Percentiles rank a stretch among this genome's conserved stretches.
phyloP scores from a whole-genome alignment of 2,888 invertebrate genomes.

The Zygothrica quintamaculata region DNA sequence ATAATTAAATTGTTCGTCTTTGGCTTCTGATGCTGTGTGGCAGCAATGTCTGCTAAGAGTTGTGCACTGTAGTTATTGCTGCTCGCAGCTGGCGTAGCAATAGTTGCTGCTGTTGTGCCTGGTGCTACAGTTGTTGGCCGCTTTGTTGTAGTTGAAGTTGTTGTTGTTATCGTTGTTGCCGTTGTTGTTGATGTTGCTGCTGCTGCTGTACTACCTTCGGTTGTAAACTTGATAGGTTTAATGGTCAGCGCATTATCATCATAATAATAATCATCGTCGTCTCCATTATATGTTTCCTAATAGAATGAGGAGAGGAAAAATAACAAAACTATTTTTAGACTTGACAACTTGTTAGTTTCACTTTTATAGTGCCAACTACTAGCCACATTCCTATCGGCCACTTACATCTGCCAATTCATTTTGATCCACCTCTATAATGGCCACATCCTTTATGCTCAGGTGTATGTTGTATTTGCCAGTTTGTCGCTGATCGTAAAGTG shows the following conservation, averaged over 20 bases:
- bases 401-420: constrained; percentile 82
- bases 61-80: constrained; percentile 58
- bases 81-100: constrained; percentile 12
- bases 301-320: no score
- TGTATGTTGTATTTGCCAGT: constrained; percentile 92
- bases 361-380: constrained; percentile 3
- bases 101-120: constrained; percentile 4
- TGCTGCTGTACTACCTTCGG: constrained; percentile 36
- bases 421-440: constrained; percentile 87
- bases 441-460: constrained; percentile 91
- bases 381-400: constrained; percentile 14
- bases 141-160: constrained; percentile 1
- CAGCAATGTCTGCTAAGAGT: constrained; percentile 66
- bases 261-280: constrained; percentile 83
- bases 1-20: constrained; percentile 63
- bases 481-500: constrained; percentile 89
- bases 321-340: constrained; percentile 82
- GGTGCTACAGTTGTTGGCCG: constrained; percentile 9
- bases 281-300: constrained; percentile 75
- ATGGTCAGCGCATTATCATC: constrained; percentile 83
- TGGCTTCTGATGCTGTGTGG: constrained; percentile 46
- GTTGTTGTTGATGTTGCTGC: constrained; percentile 11
- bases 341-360: constrained; percentile 33
- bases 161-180: constrained; percentile 9
- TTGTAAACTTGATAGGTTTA: constrained; percentile 76